Conservation (phyloP, 2,888 invertebrate species). For the Poecilus cupreus region DNA sequence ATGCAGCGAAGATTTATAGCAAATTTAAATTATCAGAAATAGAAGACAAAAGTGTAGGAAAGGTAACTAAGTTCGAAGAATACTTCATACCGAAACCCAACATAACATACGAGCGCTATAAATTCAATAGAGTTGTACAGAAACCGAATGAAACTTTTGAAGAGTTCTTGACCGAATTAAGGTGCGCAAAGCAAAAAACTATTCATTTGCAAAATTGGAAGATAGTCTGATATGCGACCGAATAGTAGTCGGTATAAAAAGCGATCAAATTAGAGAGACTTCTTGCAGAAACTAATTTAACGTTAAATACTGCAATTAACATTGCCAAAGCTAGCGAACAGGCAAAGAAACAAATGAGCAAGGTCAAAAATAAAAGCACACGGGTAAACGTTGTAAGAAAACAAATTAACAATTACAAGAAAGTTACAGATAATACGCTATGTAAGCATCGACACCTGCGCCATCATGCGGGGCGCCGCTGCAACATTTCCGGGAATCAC, state of each 20-base stretch:
- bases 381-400: too few relatives aligned
- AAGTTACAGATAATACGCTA: not conserved
- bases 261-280: slow-evolving; percentile 57
- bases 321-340: not conserved
- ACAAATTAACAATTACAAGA: not conserved
- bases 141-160: slow-evolving; percentile 57
- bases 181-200: slow-evolving; percentile 56
- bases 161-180: slow-evolving; percentile 56
- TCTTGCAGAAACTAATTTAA: not conserved
- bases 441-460: too few relatives aligned
- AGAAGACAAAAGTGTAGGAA: not conserved
- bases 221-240: slow-evolving; percentile 59
- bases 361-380: not conserved
- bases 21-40: not conserved
- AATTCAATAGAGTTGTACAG: not conserved
- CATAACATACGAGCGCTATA: not conserved
- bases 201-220: slow-evolving; percentile 57
- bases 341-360: not conserved
- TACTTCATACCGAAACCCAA: not conserved
- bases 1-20: not conserved
- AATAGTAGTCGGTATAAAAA: slow-evolving; percentile 56
- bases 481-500: too few relatives aligned
- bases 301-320: not conserved
- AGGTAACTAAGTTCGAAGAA: not conserved
- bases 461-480: too few relatives aligned